Base-by-base conservation (phyloP, 2,113 vertebrate genomes). In the Ophiodon elongatus region DNA sequence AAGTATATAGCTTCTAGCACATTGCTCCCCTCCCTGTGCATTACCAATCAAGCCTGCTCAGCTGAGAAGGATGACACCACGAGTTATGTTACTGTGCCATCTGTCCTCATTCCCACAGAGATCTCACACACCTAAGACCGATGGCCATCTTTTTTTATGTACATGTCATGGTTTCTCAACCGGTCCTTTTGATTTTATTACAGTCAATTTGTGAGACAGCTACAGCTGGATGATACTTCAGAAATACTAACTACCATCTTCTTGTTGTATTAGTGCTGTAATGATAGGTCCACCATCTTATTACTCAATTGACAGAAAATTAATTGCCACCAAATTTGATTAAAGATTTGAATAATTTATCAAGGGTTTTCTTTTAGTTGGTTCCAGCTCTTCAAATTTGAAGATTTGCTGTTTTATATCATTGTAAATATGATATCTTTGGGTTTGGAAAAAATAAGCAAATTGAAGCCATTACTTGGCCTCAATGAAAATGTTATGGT, bases 11-110 rank as follows among this genome's bases (percentile, higher is more conserved):
- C 76, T 85, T 79, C 65, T 69, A 80, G 78, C 77, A 70, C 39
- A 41, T 50, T 70, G 68, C 73, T 83, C 39, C 33, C 62, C 37
- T 80, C 59, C 64, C 10, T 85, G 57, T 13, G 4, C n/a, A 67
- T 74, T 76, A 76, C 35, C 72, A 81, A 84, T 88, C 68, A 74
- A 64, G 68, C 9, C 59, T 73, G 66, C 62, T 86, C 72, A 84
- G 74, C 67, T 60, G 74, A 84, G 63, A 47, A 75, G 54, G 79
- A 77, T 13, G 69, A 68, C 66, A 71, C 71, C 33, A 52, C 6
- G 6, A 79, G 33, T 62, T 62, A 59, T 73, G 64, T 54, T 79
- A 63, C 74, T 68, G 29, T 56, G 47, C 73, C 73, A 82, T 89
- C 64, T 65, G 60, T 85, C 79, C 80, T 67, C 27, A 73, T 74